Evolutionary conservation across 1,140 invertebrate species (phyloP), one percentile per base, ranked within the genome.

Genomic region (Lamellibrachia luymesi): DNA sequence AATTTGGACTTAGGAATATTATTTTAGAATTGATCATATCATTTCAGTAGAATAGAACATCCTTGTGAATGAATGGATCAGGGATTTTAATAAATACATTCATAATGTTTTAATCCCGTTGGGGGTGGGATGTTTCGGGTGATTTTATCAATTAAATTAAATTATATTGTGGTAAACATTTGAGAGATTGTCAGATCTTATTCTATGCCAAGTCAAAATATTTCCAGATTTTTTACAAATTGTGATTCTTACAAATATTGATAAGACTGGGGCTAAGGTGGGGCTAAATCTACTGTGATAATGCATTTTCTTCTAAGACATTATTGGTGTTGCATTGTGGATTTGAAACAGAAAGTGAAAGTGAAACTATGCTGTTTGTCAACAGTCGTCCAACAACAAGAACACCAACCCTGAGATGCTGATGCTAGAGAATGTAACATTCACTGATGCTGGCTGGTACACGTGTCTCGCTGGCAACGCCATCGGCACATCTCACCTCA

Each of bases 371-470:
- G 22, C 27, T 91, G 50, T 92, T 89, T 93, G 51, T 90, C n/a
- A 51, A 50, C 64, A 93, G 92, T 10, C 92, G 80, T 50, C 49
- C 27, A 27, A 51, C 56, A 90, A 80, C 52, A 93, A 93, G 38
- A 49, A 27, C 27, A 89, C 27, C 4, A 25, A 93, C 64, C 92
- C 92, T 0, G 97, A 98, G 96, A 96, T 97, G 22, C 96, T 99
- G 10, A 97, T 97, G 8, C 95, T 99, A 38, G 96, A 97, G 91
- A 99, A 99, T 95, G 98, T 99, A 0, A 98, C 98, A 0, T 97
- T 98, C 93, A 97, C 98, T 64, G 98, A 99, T 94, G 98, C 98
- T 95, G 98, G 98, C 1, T 99, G 98, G 98, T 99, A 99, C 95
- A 98, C 98, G 0, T 99, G 99, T 95, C 97, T 99, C 6, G 98